Evolutionary conservation across 2,113 vertebrate genomes (phyloP).

Genomic region (Paratilapia polleni): DNA sequence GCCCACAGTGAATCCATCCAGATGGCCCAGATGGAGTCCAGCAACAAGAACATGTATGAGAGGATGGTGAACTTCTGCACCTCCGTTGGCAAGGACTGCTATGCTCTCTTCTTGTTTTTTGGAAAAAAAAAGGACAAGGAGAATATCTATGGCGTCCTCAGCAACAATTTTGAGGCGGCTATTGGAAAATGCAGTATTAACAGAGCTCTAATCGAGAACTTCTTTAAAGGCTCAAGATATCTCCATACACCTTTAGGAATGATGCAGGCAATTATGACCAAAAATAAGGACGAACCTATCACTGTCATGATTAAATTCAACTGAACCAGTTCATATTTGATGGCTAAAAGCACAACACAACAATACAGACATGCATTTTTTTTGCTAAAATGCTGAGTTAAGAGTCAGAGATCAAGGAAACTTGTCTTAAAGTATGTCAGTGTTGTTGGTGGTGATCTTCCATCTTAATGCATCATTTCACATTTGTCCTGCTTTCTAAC

Average conservation of each 20-base stretch:
- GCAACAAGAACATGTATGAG: constrained; percentile 62
- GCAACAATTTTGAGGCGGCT: constrained; percentile 79
- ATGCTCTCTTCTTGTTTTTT: constrained; percentile 81
- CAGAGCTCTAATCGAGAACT: constrained; percentile 73
- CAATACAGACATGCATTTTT: too few relatives aligned
- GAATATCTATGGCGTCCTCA: constrained; percentile 79
- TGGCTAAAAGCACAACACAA: not conserved
- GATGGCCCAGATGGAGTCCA: constrained; percentile 66
- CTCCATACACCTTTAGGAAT: constrained; percentile 74
- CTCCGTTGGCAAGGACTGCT: constrained; percentile 80
- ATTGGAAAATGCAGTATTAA: constrained; percentile 73
- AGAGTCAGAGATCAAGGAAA: too few relatives aligned
- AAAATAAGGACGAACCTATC: constrained; percentile 57
- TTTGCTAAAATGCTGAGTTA: too few relatives aligned
- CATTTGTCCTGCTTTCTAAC: too few relatives aligned
- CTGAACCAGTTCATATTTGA: constrained; percentile 39
- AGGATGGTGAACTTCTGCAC: constrained; percentile 79
- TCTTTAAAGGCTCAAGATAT: constrained; percentile 75
- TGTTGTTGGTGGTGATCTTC: too few relatives aligned
- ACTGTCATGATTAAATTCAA: constrained; percentile 80
- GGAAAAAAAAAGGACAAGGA: constrained; percentile 66
- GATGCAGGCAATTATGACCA: constrained; percentile 72
- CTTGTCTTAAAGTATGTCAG: too few relatives aligned
- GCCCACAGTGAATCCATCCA: constrained; percentile 52
- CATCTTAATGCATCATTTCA: too few relatives aligned